phyloP scores from a whole-genome alignment of 2,113 vertebrate species.

The Ammospiza caudacuta region DNA sequence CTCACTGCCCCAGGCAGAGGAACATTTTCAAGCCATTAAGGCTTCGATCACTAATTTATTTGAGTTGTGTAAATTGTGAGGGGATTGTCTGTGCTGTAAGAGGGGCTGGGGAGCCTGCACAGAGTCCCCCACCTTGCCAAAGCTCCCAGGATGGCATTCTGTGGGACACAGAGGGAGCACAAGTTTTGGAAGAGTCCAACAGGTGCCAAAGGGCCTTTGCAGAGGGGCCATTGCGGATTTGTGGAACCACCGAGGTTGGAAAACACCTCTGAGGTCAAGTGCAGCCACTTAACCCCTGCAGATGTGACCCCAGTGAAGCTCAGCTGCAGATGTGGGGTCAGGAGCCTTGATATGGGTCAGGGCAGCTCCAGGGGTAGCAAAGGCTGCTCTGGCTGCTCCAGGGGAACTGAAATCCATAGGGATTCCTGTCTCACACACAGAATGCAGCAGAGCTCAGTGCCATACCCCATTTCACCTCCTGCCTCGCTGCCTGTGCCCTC shows the following conservation, averaged over 20 bases:
- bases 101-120: not conserved
- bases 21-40: fast-evolving
- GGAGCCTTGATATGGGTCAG: not conserved
- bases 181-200: not conserved
- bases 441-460: not conserved
- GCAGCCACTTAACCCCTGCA: not conserved
- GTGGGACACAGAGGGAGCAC: fast-evolving
- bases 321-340: fast-evolving
- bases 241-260: not conserved
- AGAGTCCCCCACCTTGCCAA: not conserved
- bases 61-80: not conserved
- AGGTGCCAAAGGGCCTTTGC: not conserved
- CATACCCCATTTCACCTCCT: not conserved
- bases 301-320: not conserved
- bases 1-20: not conserved
- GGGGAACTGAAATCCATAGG: not conserved
- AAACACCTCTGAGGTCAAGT: not conserved
- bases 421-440: not conserved
- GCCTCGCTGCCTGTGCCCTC: not conserved
- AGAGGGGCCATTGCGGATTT: not conserved
- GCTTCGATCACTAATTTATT: not conserved
- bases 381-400: not conserved
- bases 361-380: not conserved
- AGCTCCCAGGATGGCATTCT: not conserved
- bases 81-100: not conserved